Base-by-base conservation (phyloP, 2,113 vertebrate species). In the Stegostoma tigrinum region DNA sequence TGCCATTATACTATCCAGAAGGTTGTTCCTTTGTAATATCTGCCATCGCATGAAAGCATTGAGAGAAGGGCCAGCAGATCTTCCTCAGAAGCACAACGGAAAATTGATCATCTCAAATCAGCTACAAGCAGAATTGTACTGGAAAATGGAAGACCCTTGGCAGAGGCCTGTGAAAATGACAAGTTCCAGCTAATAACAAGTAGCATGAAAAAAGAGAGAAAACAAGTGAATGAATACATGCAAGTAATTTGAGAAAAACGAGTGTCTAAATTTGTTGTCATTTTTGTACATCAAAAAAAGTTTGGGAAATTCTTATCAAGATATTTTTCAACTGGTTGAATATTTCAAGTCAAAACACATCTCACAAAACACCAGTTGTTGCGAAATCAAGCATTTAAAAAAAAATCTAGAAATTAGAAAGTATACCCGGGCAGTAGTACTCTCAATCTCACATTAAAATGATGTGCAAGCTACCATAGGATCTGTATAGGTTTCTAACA, bases 401-500 rank as follows among this genome's bases (percentile, higher is more conserved):
- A 75, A 95, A 95, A 27, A 6, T 27, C 34, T 66, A 72, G 14
- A 75, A 72, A 95, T 70, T 45, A 75, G 67, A 72, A 72, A 94
- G 42, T 23, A 95, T 15, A 52, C 42, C 34, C 68, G 52, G 24
- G 52, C 15, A 12, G 42, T 66, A 34, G 45, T 34, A 34, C 38
- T 94, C 64, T 68, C 93, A 70, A 42, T 68, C 93, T 70, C 66
- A 70, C 68, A 95, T 95, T 48, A 75, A 68, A 95, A 72, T 72
- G 42, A 72, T 23, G 72, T 38, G 30, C 12, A 68, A 95, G 67
- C 94, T 95, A 70, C 38, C 42, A 52, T 24, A 75, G 45, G 45
- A 95, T 75, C 94, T 75, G 68, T 45, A 72, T 19, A 72, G 67
- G 68, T 95, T 94, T 95, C 94, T 67, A 95, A 72, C 21, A 52